Percentiles rank a stretch among this genome's conserved stretches.
phyloP scores from a whole-genome alignment of 2,888 invertebrate genomes.

The Lepidonotus clava region DNA sequence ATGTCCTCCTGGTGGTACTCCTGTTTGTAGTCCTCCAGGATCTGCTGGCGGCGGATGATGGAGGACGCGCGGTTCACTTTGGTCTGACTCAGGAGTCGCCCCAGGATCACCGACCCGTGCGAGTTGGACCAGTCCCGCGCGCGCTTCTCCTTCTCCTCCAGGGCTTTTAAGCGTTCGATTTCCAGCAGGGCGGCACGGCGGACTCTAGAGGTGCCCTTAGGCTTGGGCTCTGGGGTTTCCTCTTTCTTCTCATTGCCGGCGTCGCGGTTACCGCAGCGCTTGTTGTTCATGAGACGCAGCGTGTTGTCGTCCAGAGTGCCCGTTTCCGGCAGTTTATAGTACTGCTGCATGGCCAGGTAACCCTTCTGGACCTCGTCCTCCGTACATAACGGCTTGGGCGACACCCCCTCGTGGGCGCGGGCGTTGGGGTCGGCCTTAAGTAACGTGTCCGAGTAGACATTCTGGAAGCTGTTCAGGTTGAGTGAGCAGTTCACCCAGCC shows the following conservation, averaged over 20 bases:
- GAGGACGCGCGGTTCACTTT: not conserved
- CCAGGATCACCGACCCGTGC: constrained; percentile 4
- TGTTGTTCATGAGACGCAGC: constrained; percentile 57
- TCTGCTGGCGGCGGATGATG: constrained; percentile 20
- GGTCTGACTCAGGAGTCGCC: constrained; percentile 18
- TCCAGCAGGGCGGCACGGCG: not conserved
- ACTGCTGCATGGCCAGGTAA: constrained; percentile 55
- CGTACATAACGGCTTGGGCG: constrained; percentile 53
- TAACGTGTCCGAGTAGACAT: not conserved
- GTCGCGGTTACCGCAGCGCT: constrained; percentile 64
- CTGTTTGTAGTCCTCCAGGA: constrained; percentile 6
- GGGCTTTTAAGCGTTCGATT: not conserved
- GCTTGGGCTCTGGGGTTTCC: not conserved
- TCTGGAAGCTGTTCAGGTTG: not conserved
- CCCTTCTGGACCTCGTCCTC: constrained; percentile 50
- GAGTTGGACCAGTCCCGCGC: not conserved
- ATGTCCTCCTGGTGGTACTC: not conserved
- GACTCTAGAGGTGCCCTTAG: not conserved
- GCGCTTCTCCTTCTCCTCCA: not conserved
- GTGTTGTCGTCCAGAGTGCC: constrained; percentile 61
- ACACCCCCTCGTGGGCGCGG: constrained; percentile 21
- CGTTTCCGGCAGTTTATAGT: constrained; percentile 58
- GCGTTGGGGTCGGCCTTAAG: not conserved
- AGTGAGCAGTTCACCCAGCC: constrained; percentile 48
- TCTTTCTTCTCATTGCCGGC: constrained; percentile 1